Conservation (phyloP, 2,797 vertebrate genomes). For the Artibeus lituratus region DNA sequence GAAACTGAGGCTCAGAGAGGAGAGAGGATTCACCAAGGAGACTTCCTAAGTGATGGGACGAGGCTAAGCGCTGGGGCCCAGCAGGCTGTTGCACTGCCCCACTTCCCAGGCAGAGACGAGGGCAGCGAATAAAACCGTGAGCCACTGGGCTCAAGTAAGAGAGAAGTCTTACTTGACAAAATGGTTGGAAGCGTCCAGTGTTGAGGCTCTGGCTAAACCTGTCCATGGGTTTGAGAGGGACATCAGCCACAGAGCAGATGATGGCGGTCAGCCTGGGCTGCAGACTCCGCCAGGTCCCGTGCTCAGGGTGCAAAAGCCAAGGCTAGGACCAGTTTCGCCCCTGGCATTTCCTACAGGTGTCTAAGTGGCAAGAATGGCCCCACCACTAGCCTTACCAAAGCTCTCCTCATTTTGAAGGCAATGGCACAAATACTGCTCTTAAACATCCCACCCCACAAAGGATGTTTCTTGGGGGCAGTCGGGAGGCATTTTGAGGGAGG, state of each 20-base stretch:
- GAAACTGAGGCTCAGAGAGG: neutral
- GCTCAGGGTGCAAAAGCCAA: neutral
- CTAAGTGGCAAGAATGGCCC: neutral
- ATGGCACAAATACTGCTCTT: neutral
- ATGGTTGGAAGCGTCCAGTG: neutral
- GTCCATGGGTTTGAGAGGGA: neutral
- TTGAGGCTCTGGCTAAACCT: neutral
- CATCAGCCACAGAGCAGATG: accelerated
- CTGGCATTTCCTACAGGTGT: neutral
- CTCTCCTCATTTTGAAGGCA: neutral
- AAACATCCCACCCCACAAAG: neutral
- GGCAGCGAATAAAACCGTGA: neutral
- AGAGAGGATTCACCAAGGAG: neutral
- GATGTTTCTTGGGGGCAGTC: too few relatives aligned
- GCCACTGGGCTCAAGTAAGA: neutral
- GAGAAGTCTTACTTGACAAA: neutral
- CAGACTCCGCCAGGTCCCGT: accelerated
- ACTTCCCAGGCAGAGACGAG: accelerated
- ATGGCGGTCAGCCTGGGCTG: too few relatives aligned
- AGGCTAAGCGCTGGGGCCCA: neutral
- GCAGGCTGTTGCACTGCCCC: neutral
- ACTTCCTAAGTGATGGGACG: neutral
- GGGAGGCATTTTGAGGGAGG: neutral
- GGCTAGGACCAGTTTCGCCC: neutral
- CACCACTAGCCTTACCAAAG: accelerated